Percentiles rank a stretch among this genome's conserved stretches.
These are phyloP conservation scores for Stegana nigrithorax DNA, from an alignment of 2,888 invertebrate genomes.

Conservation along the genomic window DNA sequence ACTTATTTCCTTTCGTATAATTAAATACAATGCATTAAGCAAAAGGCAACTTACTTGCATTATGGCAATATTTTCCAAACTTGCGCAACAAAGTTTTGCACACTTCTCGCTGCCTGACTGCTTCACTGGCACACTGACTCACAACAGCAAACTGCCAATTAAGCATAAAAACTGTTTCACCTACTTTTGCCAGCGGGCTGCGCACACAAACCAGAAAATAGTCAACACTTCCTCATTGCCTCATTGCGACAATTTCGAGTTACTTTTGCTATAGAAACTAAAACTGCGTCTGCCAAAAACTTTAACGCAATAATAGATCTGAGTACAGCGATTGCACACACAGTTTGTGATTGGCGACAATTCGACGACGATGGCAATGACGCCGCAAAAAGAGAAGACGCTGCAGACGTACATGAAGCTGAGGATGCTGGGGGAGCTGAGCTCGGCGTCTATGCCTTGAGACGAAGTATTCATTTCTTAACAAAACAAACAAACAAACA, in stretches of 20 bases:
- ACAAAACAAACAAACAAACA: background rate
- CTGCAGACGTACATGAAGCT: conserved; percentile 21
- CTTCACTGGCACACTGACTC: no score
- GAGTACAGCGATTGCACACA: conserved; percentile 53
- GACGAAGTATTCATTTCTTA: conserved; percentile 19
- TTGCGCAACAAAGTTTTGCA: no score
- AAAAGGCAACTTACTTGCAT: no score
- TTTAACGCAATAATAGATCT: conserved; percentile 39
- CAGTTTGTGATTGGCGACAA: conserved; percentile 52
- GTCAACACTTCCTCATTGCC: no score
- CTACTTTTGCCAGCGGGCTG: background rate
- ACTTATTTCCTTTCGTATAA: no score
- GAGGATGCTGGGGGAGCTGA: no score
- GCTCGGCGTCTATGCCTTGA: background rate
- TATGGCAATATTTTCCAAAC: no score
- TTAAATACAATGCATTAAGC: no score
- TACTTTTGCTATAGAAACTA: background rate
- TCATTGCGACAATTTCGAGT: conserved; percentile 4
- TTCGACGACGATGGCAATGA: conserved; percentile 44
- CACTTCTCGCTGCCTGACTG: no score
- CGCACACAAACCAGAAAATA: no score
- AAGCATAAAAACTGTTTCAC: background rate
- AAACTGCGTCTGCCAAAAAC: conserved; percentile 29
- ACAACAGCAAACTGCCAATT: background rate
- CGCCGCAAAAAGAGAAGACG: conserved; percentile 29